Conservation (phyloP, 37 sponge, comb jelly and placozoan genomes). For the Amphimedon queenslandica region DNA sequence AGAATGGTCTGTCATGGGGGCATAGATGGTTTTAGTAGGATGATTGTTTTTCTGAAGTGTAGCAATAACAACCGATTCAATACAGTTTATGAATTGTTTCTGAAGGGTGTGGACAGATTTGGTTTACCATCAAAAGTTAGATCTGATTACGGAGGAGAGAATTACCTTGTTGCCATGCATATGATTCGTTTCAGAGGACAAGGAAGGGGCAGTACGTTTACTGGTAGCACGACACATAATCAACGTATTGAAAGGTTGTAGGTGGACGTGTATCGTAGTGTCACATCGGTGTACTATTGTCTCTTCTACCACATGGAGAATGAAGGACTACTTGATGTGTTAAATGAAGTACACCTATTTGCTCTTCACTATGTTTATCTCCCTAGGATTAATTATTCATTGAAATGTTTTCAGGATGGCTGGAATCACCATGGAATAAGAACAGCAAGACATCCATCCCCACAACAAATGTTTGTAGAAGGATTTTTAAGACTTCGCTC, state of each 20-base stretch:
- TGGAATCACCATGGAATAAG: slow-evolving; percentile 40
- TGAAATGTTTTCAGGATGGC: slow-evolving; percentile 36
- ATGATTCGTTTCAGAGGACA: no score
- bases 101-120: no score
- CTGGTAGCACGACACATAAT: slow-evolving; percentile 37
- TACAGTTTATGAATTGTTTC: no score
- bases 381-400: slow-evolving; percentile 11
- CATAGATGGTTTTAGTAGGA: no score
- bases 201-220: no score
- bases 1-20: no score
- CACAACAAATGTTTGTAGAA: slow-evolving; percentile 20
- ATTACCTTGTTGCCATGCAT: no score
- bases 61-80: no score
- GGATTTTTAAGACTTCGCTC: neutral
- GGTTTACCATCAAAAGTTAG: no score
- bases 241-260: slow-evolving; percentile 43
- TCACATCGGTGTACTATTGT: slow-evolving; percentile 3
- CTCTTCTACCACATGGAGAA: slow-evolving; percentile 19
- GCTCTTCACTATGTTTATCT: slow-evolving; percentile 28
- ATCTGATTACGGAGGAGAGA: no score
- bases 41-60: no score
- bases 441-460: slow-evolving; percentile 17
- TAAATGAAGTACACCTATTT: slow-evolving; percentile 44
- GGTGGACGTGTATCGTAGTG: slow-evolving; percentile 44
- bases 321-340: slow-evolving; percentile 8